Base-by-base conservation (phyloP, 2,888 invertebrate genomes). In the Tipula confusa region DNA sequence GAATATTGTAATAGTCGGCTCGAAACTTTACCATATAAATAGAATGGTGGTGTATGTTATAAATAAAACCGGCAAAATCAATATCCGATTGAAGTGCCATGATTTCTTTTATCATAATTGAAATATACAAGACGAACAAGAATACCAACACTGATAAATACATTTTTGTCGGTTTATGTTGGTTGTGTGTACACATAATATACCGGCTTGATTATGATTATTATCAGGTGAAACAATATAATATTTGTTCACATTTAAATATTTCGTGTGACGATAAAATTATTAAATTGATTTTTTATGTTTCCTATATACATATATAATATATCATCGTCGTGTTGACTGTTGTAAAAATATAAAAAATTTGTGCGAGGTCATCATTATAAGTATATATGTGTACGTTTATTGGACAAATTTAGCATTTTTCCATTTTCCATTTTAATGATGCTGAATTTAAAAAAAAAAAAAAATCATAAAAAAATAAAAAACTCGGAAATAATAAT, bases 71-170 rank as follows among this genome's bases (percentile, higher is more conserved):
- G 24, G 24, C 18, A 64, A 64, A 64, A 64, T 64, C 64, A 24
- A 64, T 64, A 64, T 64, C 3, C 64, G 18, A 64, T 64, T 64
- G 64, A 64, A 64, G 64, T 64, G 64, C 24, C 24, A 24, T 64
- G 64, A 64, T 64, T 64, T 64, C 64, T 64, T 64, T 64, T 64
- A 64, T 64, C 64, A 64, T 64, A 64, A 64, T 64, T 64, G 64
- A 64, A 64, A 64, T 64, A 64, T n/a, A n/a, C 64, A 7, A 18
- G 24, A 24, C 9, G 24, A 64, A 13, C 24, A 24, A 64, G 64
- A 3, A 33, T 33, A 64, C 24, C n/a, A 6, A 9, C 9, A 36
- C 64, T 64, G 48, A 48, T 48, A 48, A 48, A 48, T 48, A 24
- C n/a, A n/a, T n/a, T n/a, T 64, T 24, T 64, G 64, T 64, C 64